Evolutionary conservation across 2,113 vertebrate species (phyloP).

Genomic region (Clinocottus analis): DNA sequence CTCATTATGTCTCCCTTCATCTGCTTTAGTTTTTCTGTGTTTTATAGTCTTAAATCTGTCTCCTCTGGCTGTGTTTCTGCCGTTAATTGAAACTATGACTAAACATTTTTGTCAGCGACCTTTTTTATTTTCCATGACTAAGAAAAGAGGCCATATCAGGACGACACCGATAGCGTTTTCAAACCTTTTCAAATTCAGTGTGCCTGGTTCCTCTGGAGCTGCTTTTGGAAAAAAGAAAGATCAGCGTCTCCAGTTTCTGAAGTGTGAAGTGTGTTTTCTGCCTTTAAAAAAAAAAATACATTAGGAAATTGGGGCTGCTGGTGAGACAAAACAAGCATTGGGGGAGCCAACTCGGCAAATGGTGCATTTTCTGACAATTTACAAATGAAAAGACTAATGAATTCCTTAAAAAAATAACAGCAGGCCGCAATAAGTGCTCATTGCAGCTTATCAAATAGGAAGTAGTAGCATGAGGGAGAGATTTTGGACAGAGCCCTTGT

Average conservation of each 20-base stretch:
- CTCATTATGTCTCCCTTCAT: conserved; percentile 38
- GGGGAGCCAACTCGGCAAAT: background rate
- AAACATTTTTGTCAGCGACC: background rate
- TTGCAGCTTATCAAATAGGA: background rate
- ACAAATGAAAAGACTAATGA: background rate
- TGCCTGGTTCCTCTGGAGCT: background rate
- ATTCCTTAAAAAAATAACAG: background rate
- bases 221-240: too few relatives aligned
- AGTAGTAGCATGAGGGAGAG: background rate
- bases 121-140: background rate
- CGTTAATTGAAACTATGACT: background rate
- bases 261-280: background rate
- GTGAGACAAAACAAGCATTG: background rate
- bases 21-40: conserved; percentile 37
- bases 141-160: background rate
- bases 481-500: background rate
- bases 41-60: conserved; percentile 22
- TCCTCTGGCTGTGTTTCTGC: background rate
- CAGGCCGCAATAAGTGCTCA: background rate
- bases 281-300: too few relatives aligned
- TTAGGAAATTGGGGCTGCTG: background rate
- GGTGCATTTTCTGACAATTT: background rate
- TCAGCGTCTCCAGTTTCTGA: background rate
- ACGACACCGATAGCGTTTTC: background rate
- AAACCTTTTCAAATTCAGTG: too few relatives aligned